phyloP scores from a whole-genome alignment of 1,140 invertebrate species.

The Drosophila sp. region DNA sequence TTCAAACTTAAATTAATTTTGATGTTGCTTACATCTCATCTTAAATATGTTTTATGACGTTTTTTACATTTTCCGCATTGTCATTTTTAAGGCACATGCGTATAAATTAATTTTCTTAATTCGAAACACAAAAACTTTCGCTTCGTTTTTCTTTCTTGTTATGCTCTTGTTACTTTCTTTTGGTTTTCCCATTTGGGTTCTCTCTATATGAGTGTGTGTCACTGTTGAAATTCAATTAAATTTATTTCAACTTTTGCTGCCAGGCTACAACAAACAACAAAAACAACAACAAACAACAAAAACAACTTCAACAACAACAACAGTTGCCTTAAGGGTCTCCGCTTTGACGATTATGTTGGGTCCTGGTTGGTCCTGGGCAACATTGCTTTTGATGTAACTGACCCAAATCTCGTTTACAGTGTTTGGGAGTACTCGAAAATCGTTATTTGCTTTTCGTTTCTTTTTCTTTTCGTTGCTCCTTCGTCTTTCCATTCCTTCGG shows the following conservation, averaged over 20 bases:
- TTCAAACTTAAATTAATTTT: no score
- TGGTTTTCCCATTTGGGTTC: constrained; percentile 34
- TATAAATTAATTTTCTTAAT: constrained; percentile 70
- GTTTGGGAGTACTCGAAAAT: constrained; percentile 33
- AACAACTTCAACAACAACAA: constrained; percentile 15
- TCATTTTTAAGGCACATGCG: constrained; percentile 48
- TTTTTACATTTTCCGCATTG: background rate
- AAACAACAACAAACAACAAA: constrained; percentile 16
- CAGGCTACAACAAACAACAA: constrained; percentile 32
- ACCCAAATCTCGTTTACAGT: constrained; percentile 61
- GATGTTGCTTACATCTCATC: no score
- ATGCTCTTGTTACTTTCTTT: constrained; percentile 26
- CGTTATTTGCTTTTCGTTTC: constrained; percentile 26
- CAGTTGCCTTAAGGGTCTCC: constrained; percentile 48
- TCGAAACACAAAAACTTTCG: constrained; percentile 46
- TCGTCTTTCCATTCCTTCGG: constrained; percentile 9
- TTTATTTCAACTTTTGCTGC: constrained; percentile 74
- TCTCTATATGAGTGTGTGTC: constrained; percentile 42
- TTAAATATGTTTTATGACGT: background rate
- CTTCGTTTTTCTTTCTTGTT: constrained; percentile 40
- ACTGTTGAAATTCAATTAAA: constrained; percentile 76
- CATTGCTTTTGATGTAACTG: constrained; percentile 68
- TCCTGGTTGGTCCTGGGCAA: constrained; percentile 29
- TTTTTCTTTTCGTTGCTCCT: constrained; percentile 1
- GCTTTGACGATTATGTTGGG: constrained; percentile 65